phyloP scores from a whole-genome alignment of 35 echinoderm and acorn worm genomes.

The Heliocidaris erythrogramma region DNA sequence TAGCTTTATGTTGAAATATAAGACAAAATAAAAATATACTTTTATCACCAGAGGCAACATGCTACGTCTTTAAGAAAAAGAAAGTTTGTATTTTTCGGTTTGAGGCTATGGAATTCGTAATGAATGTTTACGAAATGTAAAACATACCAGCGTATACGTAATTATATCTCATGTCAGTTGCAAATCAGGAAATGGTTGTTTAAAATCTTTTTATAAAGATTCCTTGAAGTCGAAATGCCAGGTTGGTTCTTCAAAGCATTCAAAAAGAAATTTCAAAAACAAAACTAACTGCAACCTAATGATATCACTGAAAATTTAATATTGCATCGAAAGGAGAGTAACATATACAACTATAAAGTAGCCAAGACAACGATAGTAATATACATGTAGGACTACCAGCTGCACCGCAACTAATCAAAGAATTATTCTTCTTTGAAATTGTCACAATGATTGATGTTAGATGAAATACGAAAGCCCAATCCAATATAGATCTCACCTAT shows the following conservation, averaged over 20 bases:
- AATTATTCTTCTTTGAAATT: not conserved
- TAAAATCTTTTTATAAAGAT: too few species aligned
- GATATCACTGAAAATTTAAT: not conserved
- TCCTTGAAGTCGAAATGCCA: too few species aligned
- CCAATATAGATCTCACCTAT: not conserved
- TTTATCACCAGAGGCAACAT: too few species aligned
- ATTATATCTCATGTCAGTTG: too few species aligned
- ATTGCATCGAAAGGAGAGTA: not conserved
- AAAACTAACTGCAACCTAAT: not conserved
- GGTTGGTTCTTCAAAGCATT: not conserved
- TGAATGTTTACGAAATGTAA: too few species aligned
- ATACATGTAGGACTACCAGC: not conserved
- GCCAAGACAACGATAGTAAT: not conserved
- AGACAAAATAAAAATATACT: too few species aligned
- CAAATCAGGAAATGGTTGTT: too few species aligned
- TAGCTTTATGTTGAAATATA: too few species aligned
- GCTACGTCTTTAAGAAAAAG: too few species aligned
- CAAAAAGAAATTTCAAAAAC: not conserved
- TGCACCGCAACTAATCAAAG: not conserved
- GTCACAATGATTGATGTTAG: not conserved
- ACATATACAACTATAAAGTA: not conserved
- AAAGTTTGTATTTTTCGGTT: too few species aligned
- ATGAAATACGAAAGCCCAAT: not conserved
- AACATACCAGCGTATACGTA: too few species aligned
- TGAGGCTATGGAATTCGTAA: too few species aligned